A percentile compares a stretch with the other conserved stretches of the same genome.
phyloP scores from a whole-genome alignment of 2,888 invertebrate species.

The Proisotoma minuta region DNA sequence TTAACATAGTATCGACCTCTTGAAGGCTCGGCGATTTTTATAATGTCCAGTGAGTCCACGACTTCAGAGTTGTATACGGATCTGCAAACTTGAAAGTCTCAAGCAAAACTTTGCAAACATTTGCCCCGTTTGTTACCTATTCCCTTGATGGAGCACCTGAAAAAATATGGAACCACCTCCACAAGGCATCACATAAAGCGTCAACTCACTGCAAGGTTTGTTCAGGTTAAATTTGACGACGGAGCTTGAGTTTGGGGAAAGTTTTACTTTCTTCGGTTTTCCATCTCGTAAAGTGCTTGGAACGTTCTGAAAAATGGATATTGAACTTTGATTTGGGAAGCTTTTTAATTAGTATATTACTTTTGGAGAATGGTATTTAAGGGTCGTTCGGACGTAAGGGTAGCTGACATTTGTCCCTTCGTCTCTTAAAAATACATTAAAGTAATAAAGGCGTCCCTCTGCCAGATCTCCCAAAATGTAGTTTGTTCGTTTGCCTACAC shows the following conservation, averaged over 20 bases:
- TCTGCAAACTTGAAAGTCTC: not conserved
- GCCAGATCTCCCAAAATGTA: constrained; percentile 54
- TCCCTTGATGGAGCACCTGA: constrained; percentile 37
- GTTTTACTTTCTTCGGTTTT: constrained; percentile 54
- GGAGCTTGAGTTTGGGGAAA: not conserved
- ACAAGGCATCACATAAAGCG: constrained; percentile 58
- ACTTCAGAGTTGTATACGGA: constrained; percentile 26
- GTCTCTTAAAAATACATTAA: constrained; percentile 58
- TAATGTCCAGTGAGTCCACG: constrained; percentile 39
- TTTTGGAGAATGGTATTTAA: constrained; percentile 50
- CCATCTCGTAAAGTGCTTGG: constrained; percentile 54
- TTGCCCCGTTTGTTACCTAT: constrained; percentile 6
- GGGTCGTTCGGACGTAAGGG: constrained; percentile 53
- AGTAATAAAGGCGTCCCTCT: constrained; percentile 55
- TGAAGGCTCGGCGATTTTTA: constrained; percentile 37
- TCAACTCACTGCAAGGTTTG: constrained; percentile 45
- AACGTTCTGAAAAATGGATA: constrained; percentile 41
- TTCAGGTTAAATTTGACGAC: constrained; percentile 44
- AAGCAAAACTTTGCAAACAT: too few relatives aligned
- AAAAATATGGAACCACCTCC: constrained; percentile 51
- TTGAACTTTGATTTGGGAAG: not conserved
- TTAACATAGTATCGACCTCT: constrained; percentile 41
- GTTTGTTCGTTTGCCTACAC: constrained; percentile 55
- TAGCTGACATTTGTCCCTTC: constrained; percentile 55
- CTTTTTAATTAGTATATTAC: constrained; percentile 21